phyloP scores from a whole-genome alignment of 2,888 invertebrate species.

The Coelinius sp. region DNA sequence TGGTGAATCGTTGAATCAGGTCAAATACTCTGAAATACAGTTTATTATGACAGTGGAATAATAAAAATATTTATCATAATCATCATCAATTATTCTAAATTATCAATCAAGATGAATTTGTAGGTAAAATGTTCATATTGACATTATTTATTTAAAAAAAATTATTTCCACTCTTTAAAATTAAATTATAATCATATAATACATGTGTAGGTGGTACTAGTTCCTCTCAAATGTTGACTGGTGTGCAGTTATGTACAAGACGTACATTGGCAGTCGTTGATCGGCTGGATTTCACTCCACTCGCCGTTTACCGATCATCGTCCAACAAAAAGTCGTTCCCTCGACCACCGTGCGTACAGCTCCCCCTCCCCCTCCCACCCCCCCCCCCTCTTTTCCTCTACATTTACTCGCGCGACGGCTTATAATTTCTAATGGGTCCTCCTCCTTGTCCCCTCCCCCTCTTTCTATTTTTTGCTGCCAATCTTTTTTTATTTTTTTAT shows the following conservation, averaged over 20 bases:
- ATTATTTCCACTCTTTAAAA: no score
- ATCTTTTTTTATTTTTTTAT: constrained; percentile 19
- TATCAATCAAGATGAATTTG: no score
- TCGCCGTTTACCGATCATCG: constrained; percentile 50
- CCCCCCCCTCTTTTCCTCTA: not conserved
- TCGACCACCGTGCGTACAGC: constrained; percentile 38
- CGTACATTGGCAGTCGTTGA: constrained; percentile 48
- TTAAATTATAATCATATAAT: no score
- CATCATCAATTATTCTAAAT: no score
- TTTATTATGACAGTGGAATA: not conserved
- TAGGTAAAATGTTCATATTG: no score
- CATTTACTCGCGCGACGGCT: constrained; percentile 40
- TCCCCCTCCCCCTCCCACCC: constrained; percentile 31
- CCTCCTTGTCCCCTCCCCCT: constrained; percentile 32
- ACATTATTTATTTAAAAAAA: no score
- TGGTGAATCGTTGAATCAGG: not conserved
- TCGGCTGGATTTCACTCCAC: constrained; percentile 49
- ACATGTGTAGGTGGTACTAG: constrained; percentile 43
- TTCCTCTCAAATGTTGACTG: constrained; percentile 29
- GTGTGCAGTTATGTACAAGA: constrained; percentile 3
- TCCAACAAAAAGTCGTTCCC: constrained; percentile 50
- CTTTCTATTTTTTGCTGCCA: constrained; percentile 16
- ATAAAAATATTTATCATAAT: not conserved
- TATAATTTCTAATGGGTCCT: constrained; percentile 51
- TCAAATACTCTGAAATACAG: not conserved